Conservation (phyloP, 2,888 invertebrate species). For the Arrhopalites spinosus region DNA sequence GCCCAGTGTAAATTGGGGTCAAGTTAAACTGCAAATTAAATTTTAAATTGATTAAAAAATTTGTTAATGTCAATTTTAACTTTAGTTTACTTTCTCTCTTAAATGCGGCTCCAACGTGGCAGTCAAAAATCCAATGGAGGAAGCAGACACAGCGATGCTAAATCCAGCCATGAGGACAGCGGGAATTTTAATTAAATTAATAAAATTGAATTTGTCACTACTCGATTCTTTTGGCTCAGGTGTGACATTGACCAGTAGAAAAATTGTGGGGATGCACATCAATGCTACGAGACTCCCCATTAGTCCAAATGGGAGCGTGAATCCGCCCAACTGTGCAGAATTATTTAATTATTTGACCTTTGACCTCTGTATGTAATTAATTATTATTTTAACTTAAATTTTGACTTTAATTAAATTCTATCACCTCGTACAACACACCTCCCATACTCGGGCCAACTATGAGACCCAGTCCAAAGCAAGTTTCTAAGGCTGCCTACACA, state of each 20-base stretch:
- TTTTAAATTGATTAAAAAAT: too few relatives aligned
- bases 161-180: constrained; percentile 72
- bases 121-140: constrained; percentile 84
- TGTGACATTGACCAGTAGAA: constrained; percentile 52
- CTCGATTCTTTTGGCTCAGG: too few relatives aligned
- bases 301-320: constrained; percentile 60
- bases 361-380: too few relatives aligned
- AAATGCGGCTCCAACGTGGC: constrained; percentile 88
- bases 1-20: constrained; percentile 71
- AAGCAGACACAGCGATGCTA: constrained; percentile 76
- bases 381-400: too few relatives aligned
- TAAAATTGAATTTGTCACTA: constrained; percentile 60
- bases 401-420: too few relatives aligned
- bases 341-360: too few relatives aligned
- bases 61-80: too few relatives aligned
- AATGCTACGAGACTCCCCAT: constrained; percentile 59
- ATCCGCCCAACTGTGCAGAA: constrained; percentile 57
- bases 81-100: constrained; percentile 60
- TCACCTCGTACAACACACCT: neutral
- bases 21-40: constrained; percentile 65
- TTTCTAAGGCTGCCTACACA: constrained; percentile 59
- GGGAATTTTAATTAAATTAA: constrained; percentile 72
- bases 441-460: constrained; percentile 60
- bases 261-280: constrained; percentile 57
- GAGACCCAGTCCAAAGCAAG: constrained; percentile 60